Evolutionary conservation across 1,140 invertebrate species (phyloP).

Genomic region (Zaprionus kolodkinae): DNA sequence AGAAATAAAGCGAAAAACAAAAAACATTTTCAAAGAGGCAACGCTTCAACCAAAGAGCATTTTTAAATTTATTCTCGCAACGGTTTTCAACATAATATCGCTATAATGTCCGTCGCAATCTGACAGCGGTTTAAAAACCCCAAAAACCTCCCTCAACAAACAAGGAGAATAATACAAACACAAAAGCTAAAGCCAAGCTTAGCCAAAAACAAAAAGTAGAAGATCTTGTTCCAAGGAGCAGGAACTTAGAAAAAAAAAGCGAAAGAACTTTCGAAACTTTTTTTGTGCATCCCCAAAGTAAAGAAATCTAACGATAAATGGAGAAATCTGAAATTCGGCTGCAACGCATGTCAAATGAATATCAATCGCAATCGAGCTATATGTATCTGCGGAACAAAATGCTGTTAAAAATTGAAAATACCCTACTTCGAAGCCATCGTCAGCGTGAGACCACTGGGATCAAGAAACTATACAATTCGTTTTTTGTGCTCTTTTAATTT

Average conservation of each 20-base stretch:
- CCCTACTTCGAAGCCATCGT: slow-evolving; percentile 90
- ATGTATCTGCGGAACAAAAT: slow-evolving; percentile 85
- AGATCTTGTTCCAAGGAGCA: not conserved
- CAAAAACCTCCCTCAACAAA: not conserved
- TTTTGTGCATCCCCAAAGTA: slow-evolving; percentile 40
- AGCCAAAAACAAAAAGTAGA: not conserved
- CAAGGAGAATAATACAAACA: not conserved
- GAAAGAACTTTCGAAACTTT: slow-evolving; percentile 11
- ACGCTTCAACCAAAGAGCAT: slow-evolving; percentile 21
- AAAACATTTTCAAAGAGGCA: slow-evolving; percentile 3
- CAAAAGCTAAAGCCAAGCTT: not conserved
- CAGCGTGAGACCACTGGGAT: slow-evolving; percentile 92
- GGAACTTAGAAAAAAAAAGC: not conserved
- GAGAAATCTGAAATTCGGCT: slow-evolving; percentile 81
- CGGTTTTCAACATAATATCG: slow-evolving; percentile 16
- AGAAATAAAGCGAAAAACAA: too few relatives aligned
- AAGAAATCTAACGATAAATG: slow-evolving; percentile 74
- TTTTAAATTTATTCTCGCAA: slow-evolving; percentile 30
- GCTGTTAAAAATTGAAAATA: slow-evolving; percentile 88
- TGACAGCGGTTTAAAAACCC: slow-evolving; percentile 66
- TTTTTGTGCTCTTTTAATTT: slow-evolving; percentile 93
- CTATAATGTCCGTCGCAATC: slow-evolving; percentile 65
- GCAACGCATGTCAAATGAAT: slow-evolving; percentile 77
- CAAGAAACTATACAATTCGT: slow-evolving; percentile 93
- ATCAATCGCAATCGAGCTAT: slow-evolving; percentile 80